Evolutionary conservation across 1,140 invertebrate species (phyloP).

Genomic region (Drosophila orena): DNA sequence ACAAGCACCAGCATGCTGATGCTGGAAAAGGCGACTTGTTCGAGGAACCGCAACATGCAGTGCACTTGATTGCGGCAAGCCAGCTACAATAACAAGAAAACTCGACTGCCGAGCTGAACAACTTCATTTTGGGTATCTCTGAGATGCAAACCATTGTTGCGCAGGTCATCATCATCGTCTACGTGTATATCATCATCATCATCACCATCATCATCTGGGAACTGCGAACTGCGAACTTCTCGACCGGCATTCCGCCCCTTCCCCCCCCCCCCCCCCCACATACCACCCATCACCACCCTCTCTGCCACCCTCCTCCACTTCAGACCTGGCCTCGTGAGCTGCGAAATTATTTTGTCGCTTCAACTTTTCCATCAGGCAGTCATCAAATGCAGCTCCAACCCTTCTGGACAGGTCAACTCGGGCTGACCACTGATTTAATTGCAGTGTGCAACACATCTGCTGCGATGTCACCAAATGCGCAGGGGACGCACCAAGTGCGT

Average conservation of each 20-base stretch:
- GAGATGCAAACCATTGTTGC: conserved; percentile 81
- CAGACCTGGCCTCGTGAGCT: conserved; percentile 33
- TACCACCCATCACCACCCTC: background rate
- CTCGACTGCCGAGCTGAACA: conserved; percentile 11
- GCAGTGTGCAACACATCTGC: conserved; percentile 68
- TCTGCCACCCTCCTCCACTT: conserved; percentile 1
- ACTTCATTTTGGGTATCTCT: conserved; percentile 57
- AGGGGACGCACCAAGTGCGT: background rate
- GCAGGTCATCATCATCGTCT: conserved; percentile 67
- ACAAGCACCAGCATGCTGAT: conserved; percentile 19
- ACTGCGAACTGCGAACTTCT: conserved; percentile 53
- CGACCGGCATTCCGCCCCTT: conserved; percentile 12
- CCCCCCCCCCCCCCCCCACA: background rate
- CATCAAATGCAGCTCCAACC: conserved; percentile 65
- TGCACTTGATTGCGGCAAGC: conserved; percentile 80
- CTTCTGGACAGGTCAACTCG: conserved; percentile 20
- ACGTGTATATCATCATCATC: no score
- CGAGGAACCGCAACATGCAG: conserved; percentile 75
- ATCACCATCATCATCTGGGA: conserved; percentile 22
- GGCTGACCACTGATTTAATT: conserved; percentile 66
- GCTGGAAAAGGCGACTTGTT: conserved; percentile 35
- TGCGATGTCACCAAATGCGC: background rate
- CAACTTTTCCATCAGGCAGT: conserved; percentile 78
- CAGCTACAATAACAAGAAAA: conserved; percentile 50
- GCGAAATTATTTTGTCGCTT: conserved; percentile 57